Evolutionary conservation across 2,113 vertebrate species (phyloP).

Genomic region (Morone saxatilis): DNA sequence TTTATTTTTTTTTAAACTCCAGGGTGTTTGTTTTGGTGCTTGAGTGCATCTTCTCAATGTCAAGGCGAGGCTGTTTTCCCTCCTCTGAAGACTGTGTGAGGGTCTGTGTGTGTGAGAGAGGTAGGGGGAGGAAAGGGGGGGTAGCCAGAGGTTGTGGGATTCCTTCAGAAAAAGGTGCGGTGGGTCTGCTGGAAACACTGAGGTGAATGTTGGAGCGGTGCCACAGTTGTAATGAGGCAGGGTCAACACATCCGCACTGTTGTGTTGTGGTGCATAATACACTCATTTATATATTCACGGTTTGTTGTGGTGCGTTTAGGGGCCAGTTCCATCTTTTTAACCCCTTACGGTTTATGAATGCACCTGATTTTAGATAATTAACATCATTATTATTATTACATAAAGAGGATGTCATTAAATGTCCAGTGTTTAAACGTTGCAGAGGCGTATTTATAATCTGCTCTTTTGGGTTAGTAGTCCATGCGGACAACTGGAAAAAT

Average conservation of each 20-base stretch:
- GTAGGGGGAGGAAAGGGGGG: background rate
- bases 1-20: background rate
- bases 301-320: constrained; percentile 2
- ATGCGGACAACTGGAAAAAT: constrained; percentile 67
- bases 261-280: background rate
- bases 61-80: constrained; percentile 61
- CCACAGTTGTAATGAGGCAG: constrained; percentile 23
- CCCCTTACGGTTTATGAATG: background rate
- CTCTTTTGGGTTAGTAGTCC: constrained; percentile 63
- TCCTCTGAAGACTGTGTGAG: background rate
- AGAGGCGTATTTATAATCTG: background rate
- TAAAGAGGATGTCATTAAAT: background rate
- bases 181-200: background rate
- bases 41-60: constrained; percentile 65
- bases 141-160: constrained; percentile 46
- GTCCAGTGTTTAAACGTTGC: background rate
- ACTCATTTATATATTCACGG: background rate
- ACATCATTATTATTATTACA: background rate
- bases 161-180: constrained; percentile 48
- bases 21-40: constrained; percentile 56
- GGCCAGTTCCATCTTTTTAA: background rate
- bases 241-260: constrained; percentile 26
- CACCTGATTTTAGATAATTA: background rate
- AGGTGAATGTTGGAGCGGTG: constrained; percentile 20
- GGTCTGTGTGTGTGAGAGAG: background rate